phyloP scores from a whole-genome alignment of 2,797 vertebrate genomes.

The Pogonophryne albipinna region DNA sequence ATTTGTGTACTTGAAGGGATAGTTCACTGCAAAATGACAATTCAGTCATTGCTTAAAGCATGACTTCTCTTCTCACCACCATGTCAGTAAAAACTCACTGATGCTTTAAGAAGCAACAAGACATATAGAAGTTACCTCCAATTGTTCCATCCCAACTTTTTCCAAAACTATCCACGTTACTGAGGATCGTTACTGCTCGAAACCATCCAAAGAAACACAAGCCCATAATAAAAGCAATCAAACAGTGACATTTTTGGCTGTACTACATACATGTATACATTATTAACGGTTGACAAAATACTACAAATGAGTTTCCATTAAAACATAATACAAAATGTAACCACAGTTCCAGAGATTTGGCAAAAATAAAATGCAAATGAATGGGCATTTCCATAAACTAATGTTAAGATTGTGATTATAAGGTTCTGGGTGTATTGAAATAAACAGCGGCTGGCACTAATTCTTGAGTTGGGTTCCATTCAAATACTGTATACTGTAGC shows the following conservation, averaged over 20 bases:
- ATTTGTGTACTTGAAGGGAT: conserved; percentile 57
- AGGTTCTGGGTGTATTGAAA: background rate
- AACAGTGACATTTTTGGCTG: background rate
- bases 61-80: conserved; percentile 31
- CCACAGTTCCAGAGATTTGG: background rate
- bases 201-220: conserved; percentile 6
- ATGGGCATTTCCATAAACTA: background rate
- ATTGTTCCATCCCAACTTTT: conserved; percentile 26
- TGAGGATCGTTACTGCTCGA: background rate
- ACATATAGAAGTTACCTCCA: conserved; percentile 7
- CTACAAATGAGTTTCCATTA: background rate
- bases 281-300: background rate
- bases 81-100: conserved; percentile 32
- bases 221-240: background rate
- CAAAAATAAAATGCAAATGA: background rate
- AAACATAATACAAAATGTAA: background rate
- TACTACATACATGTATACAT: background rate
- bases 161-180: conserved; percentile 11
- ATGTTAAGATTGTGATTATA: background rate
- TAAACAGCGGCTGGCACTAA: conserved; percentile 4
- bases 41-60: conserved; percentile 41
- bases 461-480: background rate
- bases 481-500: no score
- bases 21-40: conserved; percentile 49
- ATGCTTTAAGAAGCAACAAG: conserved; percentile 20